Conservation (phyloP, 2,797 vertebrate species). For the Halcyon smyrnensis region DNA sequence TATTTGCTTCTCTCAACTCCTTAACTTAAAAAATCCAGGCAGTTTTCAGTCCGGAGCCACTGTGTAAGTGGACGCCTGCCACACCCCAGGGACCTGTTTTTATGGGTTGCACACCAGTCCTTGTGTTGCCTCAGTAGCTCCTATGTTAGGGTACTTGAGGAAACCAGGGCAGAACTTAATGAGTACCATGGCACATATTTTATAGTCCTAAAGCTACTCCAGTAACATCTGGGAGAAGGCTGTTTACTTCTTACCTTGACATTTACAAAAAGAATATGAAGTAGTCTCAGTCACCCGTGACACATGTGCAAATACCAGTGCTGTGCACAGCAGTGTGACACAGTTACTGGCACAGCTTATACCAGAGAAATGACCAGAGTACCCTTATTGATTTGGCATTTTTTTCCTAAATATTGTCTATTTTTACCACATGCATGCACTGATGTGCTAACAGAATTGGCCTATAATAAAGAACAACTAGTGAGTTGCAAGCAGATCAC, state of each 20-base stretch:
- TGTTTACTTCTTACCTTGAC: neutral
- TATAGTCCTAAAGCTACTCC: neutral
- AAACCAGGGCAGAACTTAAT: conserved; percentile 48
- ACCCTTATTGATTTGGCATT: rapidly evolving
- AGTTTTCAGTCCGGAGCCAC: neutral
- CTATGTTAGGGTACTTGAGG: conserved; percentile 9
- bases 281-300: neutral
- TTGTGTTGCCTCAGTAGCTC: conserved; percentile 28
- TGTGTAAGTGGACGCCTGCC: neutral
- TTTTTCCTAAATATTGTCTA: neutral
- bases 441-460: neutral
- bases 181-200: neutral
- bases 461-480: neutral
- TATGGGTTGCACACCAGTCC: neutral
- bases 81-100: neutral
- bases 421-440: neutral
- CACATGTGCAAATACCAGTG: neutral
- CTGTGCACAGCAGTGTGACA: neutral
- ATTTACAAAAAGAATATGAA: neutral
- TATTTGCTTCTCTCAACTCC: neutral
- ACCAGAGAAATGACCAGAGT: neutral
- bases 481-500: neutral
- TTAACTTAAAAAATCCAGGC: neutral
- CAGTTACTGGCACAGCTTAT: neutral
- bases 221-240: neutral